phyloP scores from a whole-genome alignment of 2,888 invertebrate genomes.

The Aspidiotus rigidus region DNA sequence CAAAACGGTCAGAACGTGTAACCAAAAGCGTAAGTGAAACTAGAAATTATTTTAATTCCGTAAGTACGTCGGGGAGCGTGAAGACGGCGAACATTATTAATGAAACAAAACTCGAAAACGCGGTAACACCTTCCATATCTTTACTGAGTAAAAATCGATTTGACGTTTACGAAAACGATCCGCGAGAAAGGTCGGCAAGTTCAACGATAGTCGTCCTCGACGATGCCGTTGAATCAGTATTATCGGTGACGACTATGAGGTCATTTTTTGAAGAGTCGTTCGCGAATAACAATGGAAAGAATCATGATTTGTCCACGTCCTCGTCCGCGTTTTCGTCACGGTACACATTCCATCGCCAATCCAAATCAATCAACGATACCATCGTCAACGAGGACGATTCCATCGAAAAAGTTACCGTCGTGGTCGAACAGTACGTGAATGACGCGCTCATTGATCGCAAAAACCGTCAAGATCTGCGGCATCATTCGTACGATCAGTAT shows the following conservation, averaged over 20 bases:
- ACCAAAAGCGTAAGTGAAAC: conserved; percentile 18
- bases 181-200: conserved; percentile 5
- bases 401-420: conserved; percentile 5
- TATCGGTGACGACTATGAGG: neutral
- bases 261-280: neutral
- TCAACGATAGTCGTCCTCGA: neutral
- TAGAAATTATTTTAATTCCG: too few species aligned
- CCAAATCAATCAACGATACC: conserved; percentile 2
- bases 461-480: neutral
- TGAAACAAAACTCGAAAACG: conserved; percentile 8
- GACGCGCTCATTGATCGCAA: neutral
- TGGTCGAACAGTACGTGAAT: conserved; percentile 2
- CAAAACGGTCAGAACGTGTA: conserved; percentile 9
- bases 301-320: too few species aligned
- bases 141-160: conserved; percentile 24
- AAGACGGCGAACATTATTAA: neutral
- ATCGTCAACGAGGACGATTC: neutral
- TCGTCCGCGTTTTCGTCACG: too few species aligned
- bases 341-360: neutral
- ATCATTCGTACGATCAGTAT: neutral
- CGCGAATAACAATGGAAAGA: neutral
- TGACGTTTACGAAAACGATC: conserved; percentile 18
- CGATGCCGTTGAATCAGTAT: neutral
- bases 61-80: too few species aligned
- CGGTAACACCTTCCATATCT: conserved; percentile 17